Percentiles rank a stretch among this genome's conserved stretches.
phyloP scores from a whole-genome alignment of 2,113 vertebrate genomes.

The Crotalus horridus region DNA sequence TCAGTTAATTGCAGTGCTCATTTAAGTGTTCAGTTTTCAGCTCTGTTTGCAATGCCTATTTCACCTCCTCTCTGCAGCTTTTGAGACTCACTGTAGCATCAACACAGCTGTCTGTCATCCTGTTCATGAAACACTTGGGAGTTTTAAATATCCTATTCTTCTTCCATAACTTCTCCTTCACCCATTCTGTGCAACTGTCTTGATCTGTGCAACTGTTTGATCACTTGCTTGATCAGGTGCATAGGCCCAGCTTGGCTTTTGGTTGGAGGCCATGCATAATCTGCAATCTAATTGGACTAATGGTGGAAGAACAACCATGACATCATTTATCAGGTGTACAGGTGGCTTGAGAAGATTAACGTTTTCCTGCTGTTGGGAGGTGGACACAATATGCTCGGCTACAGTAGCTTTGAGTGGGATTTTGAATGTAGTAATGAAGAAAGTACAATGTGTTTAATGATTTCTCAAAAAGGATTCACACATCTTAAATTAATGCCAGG shows the following conservation, averaged over 20 bases:
- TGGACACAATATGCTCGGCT: not conserved
- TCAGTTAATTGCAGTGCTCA: not conserved
- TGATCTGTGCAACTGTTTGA: not conserved
- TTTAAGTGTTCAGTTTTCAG: not conserved
- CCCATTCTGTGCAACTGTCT: not conserved
- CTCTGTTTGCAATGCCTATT: not conserved
- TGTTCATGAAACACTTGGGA: not conserved
- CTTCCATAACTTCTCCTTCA: not conserved
- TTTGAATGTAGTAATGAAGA: not conserved
- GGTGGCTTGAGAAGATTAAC: not conserved
- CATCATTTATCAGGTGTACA: not conserved
- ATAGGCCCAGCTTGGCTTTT: not conserved
- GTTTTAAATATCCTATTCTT: not conserved
- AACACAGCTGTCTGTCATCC: not conserved
- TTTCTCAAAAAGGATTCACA: not conserved
- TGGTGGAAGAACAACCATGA: not conserved
- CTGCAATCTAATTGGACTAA: not conserved
- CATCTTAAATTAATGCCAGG: not conserved
- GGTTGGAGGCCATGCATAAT: not conserved
- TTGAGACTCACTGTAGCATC: not conserved
- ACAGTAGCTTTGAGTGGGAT: not conserved
- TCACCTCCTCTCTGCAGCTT: not conserved
- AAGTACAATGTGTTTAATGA: not conserved
- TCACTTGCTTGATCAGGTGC: not conserved
- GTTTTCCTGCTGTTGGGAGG: not conserved